Percentiles rank a stretch among this genome's conserved stretches.
Evolutionary conservation across 2,113 vertebrate species (phyloP).

Genomic region (Halcyon malimbica): DNA sequence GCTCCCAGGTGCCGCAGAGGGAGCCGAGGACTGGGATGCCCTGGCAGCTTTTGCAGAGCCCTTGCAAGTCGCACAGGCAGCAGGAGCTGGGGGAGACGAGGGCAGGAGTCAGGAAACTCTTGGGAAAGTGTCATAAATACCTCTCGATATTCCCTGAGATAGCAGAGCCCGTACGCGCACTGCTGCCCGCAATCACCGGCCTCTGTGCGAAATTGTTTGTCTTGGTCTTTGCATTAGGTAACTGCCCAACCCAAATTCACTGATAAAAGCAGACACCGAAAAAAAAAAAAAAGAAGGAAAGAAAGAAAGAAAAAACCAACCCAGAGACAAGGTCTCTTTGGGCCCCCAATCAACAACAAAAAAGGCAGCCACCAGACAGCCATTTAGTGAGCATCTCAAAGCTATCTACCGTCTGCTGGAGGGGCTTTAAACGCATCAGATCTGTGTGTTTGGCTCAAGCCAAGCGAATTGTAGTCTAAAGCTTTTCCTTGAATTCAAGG

Average conservation of each 20-base stretch:
- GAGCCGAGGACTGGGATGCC: neutral
- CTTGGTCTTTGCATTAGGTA: conserved; percentile 54
- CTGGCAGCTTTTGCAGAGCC: neutral
- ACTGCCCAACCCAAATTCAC: conserved; percentile 47
- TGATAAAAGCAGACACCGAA: conserved; percentile 56
- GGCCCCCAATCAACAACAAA: conserved; percentile 54
- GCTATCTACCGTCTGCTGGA: conserved; percentile 65
- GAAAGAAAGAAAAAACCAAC: neutral
- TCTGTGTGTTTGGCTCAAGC: conserved; percentile 66
- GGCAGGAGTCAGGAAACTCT: conserved; percentile 44
- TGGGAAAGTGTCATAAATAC: conserved; percentile 69
- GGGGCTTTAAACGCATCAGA: conserved; percentile 62
- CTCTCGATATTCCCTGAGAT: conserved; percentile 37
- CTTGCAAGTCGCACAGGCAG: neutral
- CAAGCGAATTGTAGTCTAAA: conserved; percentile 69
- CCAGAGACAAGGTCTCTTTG: conserved; percentile 59
- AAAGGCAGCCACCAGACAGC: conserved; percentile 51
- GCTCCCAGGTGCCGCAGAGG: neutral
- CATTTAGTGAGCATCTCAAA: conserved; percentile 71
- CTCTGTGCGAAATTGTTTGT: conserved; percentile 44
- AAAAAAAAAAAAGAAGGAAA: neutral
- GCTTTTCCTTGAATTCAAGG: conserved; percentile 74
- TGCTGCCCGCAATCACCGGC: neutral
- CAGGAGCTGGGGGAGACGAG: neutral
- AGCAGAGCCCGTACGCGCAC: neutral